These are phyloP conservation scores for Ceratina australensis DNA, from an alignment of 1,140 invertebrate genomes.

Conservation along the genomic window DNA sequence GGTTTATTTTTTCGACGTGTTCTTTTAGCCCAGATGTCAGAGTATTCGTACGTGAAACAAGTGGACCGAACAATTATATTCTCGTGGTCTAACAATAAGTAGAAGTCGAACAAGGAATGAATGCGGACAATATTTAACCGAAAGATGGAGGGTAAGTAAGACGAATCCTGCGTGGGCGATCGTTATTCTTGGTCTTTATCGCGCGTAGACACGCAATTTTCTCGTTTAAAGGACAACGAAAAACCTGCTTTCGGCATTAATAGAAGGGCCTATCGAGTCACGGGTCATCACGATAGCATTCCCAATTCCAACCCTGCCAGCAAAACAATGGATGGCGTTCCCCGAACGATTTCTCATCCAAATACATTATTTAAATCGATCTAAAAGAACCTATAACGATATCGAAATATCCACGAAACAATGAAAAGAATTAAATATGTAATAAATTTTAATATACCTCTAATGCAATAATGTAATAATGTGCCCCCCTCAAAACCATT, in stretches of 20 bases:
- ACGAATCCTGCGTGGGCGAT: not conserved
- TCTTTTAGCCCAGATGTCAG: too few species aligned
- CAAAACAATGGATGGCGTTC: slow-evolving; percentile 7
- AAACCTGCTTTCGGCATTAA: not conserved
- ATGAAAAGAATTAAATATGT: too few species aligned
- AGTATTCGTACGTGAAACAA: too few species aligned
- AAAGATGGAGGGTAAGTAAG: not conserved
- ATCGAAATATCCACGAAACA: not conserved
- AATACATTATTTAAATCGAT: not conserved
- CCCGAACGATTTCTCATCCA: not conserved
- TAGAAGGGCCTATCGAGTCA: not conserved
- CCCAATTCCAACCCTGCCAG: not conserved
- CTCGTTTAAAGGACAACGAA: slow-evolving; percentile 9
- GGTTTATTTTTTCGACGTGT: too few species aligned
- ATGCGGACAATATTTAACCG: not conserved
- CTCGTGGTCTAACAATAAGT: not conserved
- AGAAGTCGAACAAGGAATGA: not conserved
- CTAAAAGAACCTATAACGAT: not conserved
- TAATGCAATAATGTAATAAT: too few species aligned
- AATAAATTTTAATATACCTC: too few species aligned
- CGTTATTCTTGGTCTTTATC: not conserved
- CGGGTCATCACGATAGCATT: not conserved
- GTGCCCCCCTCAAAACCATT: too few species aligned
- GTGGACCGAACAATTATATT: too few species aligned
- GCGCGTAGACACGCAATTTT: slow-evolving; percentile 2